These are phyloP conservation scores for Drosophila nigricruria DNA, from an alignment of 2,888 invertebrate species.

Conservation along the genomic window DNA sequence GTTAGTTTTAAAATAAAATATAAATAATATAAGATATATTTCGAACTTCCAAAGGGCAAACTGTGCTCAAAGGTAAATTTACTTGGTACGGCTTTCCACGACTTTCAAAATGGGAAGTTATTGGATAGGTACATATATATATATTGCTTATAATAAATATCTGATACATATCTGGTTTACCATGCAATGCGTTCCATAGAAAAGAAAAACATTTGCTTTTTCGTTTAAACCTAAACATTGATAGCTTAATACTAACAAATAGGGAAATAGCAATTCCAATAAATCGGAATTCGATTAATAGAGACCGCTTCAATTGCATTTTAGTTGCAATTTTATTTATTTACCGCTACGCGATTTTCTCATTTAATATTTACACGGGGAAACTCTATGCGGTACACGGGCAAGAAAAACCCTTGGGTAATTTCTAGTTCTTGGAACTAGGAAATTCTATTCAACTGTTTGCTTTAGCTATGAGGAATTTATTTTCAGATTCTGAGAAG, in stretches of 20 bases:
- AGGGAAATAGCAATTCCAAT: not conserved
- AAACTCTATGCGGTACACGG: not conserved
- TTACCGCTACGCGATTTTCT: not conserved
- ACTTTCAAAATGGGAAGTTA: not conserved
- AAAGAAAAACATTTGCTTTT: not conserved
- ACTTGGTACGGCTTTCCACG: no score
- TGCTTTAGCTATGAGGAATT: not conserved
- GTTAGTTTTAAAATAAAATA: no score
- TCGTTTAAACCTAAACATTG: not conserved
- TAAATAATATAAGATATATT: no score
- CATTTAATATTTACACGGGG: not conserved
- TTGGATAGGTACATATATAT: not conserved
- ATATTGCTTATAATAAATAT: not conserved
- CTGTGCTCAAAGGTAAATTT: no score
- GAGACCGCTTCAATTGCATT: not conserved
- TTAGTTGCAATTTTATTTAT: not conserved
- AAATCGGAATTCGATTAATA: not conserved
- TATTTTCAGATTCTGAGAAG: conserved; percentile 1
- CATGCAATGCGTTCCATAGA: not conserved
- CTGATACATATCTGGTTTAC: not conserved
- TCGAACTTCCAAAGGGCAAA: no score
- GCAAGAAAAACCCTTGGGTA: not conserved
- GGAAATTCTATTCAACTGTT: not conserved
- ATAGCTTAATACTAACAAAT: not conserved
- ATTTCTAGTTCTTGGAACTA: conserved; percentile 1